Base-by-base conservation (phyloP, 2,797 vertebrate species). In the Thunnus albacares region DNA sequence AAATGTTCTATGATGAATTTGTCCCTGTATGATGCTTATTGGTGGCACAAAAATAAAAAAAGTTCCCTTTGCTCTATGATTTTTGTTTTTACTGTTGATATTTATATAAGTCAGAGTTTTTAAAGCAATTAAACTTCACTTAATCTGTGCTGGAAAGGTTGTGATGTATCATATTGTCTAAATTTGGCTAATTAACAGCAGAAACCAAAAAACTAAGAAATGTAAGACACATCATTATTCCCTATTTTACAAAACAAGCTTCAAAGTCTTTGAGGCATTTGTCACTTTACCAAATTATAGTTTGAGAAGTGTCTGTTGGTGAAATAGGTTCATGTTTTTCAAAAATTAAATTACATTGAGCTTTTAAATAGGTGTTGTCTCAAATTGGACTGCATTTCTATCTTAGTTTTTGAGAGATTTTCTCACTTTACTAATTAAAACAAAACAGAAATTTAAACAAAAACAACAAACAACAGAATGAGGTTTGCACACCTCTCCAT, bases 131-230 rank as follows among this genome's bases (percentile, higher is more conserved):
- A 43, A 61, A 66, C 33, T 62, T 9, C 2, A 17, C 43, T 70
- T 33, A 0, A n/a, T 18, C 38, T 55, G 35, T 4, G 8, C 28
- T 47, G 8, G 20, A 38, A 35, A 64, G 24, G 38, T 73, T n/a
- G 28, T 51, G 12, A n/a, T 47, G 47, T 35, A 15, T 20, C 45
- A 47, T 41, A 26, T 43, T 3, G 1, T 69, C 17, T 49, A 2
- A 33, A 24, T 73, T 24, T 45, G 12, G 61, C 49, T 77, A 77
- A 76, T 82, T 68, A 79, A 43, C 51, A 52, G 12, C n/a, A 71
- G 18, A 20, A 63, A 11, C 5, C 5, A 56, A 12, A 14, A 38
- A 41, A 17, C 1, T 26, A 33, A 33, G 24, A 67, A 24, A 43
- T 22, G 3, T 33, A 6, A 33, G 30, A 74, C 59, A 49, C 35